Base-by-base conservation (phyloP, 1,140 invertebrate genomes). In the Anoplolepis gracilipes region DNA sequence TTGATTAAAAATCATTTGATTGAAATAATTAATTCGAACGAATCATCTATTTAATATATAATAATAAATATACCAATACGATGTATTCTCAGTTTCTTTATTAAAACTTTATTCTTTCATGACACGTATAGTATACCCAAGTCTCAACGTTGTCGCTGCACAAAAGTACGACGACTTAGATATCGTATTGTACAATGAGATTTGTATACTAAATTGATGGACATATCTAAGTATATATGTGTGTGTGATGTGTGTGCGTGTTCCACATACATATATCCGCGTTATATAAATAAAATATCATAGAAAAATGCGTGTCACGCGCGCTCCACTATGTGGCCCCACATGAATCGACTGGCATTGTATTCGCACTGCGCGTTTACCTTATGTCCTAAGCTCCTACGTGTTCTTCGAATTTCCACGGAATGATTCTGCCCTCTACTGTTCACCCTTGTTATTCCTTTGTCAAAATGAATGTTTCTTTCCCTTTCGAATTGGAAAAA, bases 131-230 rank as follows among this genome's bases (percentile, higher is more conserved):
- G 53, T 28, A 82, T 75, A 85, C 75, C 85, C 25, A 69, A 88
- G 65, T 82, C 75, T 65, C 64, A 65, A 81, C 76, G 25, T 64
- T 55, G 73, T 76, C 57, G 73, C 59, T 57, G 69, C 49, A 57
- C 79, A 88, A 76, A 88, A 30, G 77, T 76, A 82, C 78, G 64
- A 61, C 69, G 88, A 88, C 67, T 49, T 22, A 77, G 77, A 55
- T 82, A 77, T 77, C 59, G 76, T 82, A 77, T 77, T 59, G 76
- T 88, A 88, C 64, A 89, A 86, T 86, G 70, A 30, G 77, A 86
- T 89, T 86, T 89, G 65, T 72, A 88, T n/a, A 64, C 64, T 85
- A 62, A 84, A 62, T 53, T 22, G 16, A 70, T 25, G 53, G 55
- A 61, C 73, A 70, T 19, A 28, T 30, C 4, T 75, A 39, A 22